Base-by-base conservation (phyloP, 2,113 vertebrate genomes). In the Ibidorhyncha struthersii region DNA sequence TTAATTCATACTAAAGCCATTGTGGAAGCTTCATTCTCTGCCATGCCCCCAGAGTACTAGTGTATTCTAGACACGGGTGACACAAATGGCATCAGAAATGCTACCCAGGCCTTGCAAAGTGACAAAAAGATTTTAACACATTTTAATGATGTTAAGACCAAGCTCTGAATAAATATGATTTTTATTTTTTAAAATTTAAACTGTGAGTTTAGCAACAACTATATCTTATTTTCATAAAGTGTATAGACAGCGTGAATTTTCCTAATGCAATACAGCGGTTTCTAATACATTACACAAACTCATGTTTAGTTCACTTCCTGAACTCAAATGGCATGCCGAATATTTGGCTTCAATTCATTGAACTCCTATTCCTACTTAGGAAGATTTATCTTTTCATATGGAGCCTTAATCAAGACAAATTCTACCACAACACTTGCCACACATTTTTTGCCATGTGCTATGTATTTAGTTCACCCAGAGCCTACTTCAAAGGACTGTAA, bases 321-420 rank as follows among this genome's bases (percentile, higher is more conserved):
- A 97, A 96, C 81, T 94, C 77, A 94, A 95, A 95, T 87, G 78
- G 47, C 66, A 93, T 49, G 29, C 20, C 95, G 90, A 93, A 91
- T 96, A 82, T 93, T 97, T 98, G 92, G 59, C 71, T 97, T 96
- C 73, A 66, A 90, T 95, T 98, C 78, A 92, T 9, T 96, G 80
- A 95, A 91, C 63, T 96, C 79, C 27, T 69, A 89, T 95, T 97
- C 67, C 76, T 96, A 52, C 61, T 97, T 95, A 96, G 69, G 47
- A 94, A 96, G 95, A 97, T 97, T 98, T 97, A 95, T 98, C 55
- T 97, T 98, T 98, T 97, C 89, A 90, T 63, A 70, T 85, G 70
- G 81, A 96, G 53, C 20, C 76, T 96, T 98, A 98, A 97, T 98
- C 93, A 97, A 97, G 96, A 97, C 78, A 97, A 97, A 97, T 98